A percentile compares a stretch with the other conserved stretches of the same genome.
These are phyloP conservation scores for Hyalella azteca DNA, from an alignment of 2,888 invertebrate species.

Conservation along the genomic window DNA sequence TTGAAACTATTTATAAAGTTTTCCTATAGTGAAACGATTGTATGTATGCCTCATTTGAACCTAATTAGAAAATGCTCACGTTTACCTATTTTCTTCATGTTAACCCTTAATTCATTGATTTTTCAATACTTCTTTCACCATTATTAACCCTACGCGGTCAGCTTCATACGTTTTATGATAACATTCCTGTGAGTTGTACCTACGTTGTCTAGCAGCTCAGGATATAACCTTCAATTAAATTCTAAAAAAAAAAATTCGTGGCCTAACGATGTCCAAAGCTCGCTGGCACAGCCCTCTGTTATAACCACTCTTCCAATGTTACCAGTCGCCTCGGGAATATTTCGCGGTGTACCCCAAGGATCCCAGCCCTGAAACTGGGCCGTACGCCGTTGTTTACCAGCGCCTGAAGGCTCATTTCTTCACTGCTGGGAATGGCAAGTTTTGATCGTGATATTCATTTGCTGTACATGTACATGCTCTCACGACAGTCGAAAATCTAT, in stretches of 20 bases:
- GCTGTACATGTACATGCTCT: not conserved
- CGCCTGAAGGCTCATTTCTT: conserved; percentile 58
- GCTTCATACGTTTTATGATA: too few species aligned
- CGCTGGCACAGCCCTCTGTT: not conserved
- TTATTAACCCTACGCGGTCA: too few species aligned
- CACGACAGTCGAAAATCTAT: not conserved
- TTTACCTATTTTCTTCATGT: too few species aligned
- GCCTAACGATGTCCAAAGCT: not conserved
- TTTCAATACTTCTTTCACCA: too few species aligned
- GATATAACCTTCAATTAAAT: not conserved
- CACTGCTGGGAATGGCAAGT: conserved; percentile 50
- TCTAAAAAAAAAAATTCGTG: not conserved
- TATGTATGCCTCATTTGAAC: too few species aligned
- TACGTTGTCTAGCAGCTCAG: too few species aligned
- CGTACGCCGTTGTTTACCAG: conserved; percentile 51
- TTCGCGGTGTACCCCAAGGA: conserved; percentile 47
- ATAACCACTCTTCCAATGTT: not conserved
- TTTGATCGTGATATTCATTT: not conserved
- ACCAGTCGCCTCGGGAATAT: conserved; percentile 47
- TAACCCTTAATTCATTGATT: too few species aligned
- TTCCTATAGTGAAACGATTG: too few species aligned
- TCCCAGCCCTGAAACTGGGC: conserved; percentile 38
- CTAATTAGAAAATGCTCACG: too few species aligned
- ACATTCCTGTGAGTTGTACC: not conserved
- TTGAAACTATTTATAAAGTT: too few species aligned